Conservation (phyloP, 2,113 vertebrate species). For the Forbesichthys agassizii region DNA sequence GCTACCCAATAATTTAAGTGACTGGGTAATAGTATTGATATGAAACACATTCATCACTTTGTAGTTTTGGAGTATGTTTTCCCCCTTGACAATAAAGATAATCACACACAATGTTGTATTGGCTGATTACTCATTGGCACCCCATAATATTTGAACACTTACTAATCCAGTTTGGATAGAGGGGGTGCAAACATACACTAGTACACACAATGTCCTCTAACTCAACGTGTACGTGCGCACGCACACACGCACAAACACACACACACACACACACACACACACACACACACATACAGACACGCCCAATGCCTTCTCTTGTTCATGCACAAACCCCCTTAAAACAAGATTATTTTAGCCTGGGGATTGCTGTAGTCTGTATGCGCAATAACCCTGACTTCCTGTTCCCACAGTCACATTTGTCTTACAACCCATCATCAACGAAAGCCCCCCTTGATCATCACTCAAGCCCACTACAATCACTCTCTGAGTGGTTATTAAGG, state of each 20-base stretch:
- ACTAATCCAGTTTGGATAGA: not conserved
- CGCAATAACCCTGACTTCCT: conserved; percentile 70
- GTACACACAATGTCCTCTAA: not conserved
- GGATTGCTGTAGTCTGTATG: conserved; percentile 53
- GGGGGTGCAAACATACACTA: too few species aligned
- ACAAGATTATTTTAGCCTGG: conserved; percentile 64
- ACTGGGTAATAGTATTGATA: not conserved
- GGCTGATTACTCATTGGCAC: too few species aligned
- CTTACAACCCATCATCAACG: conserved; percentile 38
- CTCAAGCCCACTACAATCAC: conserved; percentile 9
- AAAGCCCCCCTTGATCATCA: conserved; percentile 41
- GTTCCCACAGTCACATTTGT: conserved; percentile 66
- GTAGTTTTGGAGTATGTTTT: conserved; percentile 14
- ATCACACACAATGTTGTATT: not conserved
- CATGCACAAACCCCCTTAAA: conserved; percentile 25
- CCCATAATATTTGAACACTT: too few species aligned
- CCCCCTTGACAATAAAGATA: conserved; percentile 10
- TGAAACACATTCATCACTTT: conserved; percentile 18
- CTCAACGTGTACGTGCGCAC: not conserved
- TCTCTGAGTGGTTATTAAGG: conserved; percentile 19
- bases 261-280: not conserved
- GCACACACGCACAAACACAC: conserved; percentile 3
- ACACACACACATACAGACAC: conserved; percentile 4
- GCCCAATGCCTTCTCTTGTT: not conserved
- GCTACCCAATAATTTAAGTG: too few species aligned